Base-by-base conservation (phyloP, 2,888 invertebrate species). In the Dioctria rufipes region DNA sequence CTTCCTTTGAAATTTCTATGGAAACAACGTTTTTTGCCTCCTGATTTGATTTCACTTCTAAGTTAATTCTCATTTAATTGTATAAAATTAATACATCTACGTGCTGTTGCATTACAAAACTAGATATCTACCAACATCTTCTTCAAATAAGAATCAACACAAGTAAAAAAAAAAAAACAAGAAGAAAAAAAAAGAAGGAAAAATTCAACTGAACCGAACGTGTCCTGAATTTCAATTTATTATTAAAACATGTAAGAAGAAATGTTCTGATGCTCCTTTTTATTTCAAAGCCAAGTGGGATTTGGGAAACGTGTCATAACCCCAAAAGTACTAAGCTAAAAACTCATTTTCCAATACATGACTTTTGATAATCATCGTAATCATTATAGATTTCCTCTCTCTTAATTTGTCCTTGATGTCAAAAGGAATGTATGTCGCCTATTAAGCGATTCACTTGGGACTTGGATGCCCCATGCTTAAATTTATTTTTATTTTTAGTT, bases 391-490 rank as follows among this genome's bases (percentile, higher is more conserved):
- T 71, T 49, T 13, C 54, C 37, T 4, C 8, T 46, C 46, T 46
- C 2, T 71, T 71, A 71, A 71, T 71, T 71, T 71, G 71, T 54
- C 71, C 1, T 37, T 39, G 51, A 71, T 71, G 40, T 46, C 54
- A 25, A 3, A 39, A 51, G 37, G 54, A 39, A 9, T 66, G 25
- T 25, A 25, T 25, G 25, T 42, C 5, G 6, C 43, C 13, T 69
- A 5, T 75, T 49, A 37, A 75, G 49, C n/a, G 39, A 67, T 40
- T 43, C 63, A 71, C 43, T 66, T 51, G 67, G 43, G 42, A 67
- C 46, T 60, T 49, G 66, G 25, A 1, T 25, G 25, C 25, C 25
- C 25, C 25, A 25, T 25, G 25, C 25, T 25, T 25, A 25, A 25
- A 25, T 25, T 25, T 25, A 65, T 66, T 79, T 78, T 80, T 63